Evolutionary conservation across 2,113 vertebrate genomes (phyloP).

Genomic region (Megaleporinus macrocephalus): DNA sequence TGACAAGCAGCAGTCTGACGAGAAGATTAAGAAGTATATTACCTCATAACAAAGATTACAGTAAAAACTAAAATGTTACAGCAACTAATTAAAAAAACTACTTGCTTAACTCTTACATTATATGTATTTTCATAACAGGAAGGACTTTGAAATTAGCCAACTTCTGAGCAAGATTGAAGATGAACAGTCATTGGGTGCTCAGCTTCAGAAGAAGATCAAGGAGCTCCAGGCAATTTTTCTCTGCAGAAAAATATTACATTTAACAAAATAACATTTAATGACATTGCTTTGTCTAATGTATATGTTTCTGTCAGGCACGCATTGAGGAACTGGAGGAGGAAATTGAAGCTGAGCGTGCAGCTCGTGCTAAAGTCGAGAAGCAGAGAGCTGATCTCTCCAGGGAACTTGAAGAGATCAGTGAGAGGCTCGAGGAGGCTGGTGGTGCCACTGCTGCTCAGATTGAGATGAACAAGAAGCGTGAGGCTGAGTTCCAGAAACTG

Average conservation of each 20-base stretch:
- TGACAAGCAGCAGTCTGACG: too few species aligned
- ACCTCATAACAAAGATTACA: neutral
- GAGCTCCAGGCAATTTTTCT: conserved; percentile 26
- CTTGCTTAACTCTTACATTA: too few species aligned
- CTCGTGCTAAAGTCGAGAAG: conserved; percentile 44
- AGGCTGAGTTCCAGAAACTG: conserved; percentile 62
- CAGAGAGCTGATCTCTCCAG: conserved; percentile 49
- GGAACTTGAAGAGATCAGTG: conserved; percentile 74
- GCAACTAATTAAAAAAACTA: too few species aligned
- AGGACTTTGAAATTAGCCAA: conserved; percentile 19
- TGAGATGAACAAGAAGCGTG: conserved; percentile 54
- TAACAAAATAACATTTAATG: neutral
- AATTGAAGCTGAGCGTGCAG: conserved; percentile 54
- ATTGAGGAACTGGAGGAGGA: conserved; percentile 47
- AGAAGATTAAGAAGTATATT: conserved; percentile 81
- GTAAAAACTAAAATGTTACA: neutral
- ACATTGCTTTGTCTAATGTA: neutral
- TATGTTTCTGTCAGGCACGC: neutral
- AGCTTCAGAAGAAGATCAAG: conserved; percentile 51
- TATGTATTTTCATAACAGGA: neutral
- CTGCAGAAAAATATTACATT: neutral
- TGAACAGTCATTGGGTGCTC: conserved; percentile 44
- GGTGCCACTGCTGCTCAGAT: neutral
- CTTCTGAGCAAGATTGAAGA: conserved; percentile 37
- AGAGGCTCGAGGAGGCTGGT: conserved; percentile 61